Percentiles rank a stretch among this genome's conserved stretches.
phyloP scores from a whole-genome alignment of 2,797 vertebrate genomes.

The Lithobates pipiens region DNA sequence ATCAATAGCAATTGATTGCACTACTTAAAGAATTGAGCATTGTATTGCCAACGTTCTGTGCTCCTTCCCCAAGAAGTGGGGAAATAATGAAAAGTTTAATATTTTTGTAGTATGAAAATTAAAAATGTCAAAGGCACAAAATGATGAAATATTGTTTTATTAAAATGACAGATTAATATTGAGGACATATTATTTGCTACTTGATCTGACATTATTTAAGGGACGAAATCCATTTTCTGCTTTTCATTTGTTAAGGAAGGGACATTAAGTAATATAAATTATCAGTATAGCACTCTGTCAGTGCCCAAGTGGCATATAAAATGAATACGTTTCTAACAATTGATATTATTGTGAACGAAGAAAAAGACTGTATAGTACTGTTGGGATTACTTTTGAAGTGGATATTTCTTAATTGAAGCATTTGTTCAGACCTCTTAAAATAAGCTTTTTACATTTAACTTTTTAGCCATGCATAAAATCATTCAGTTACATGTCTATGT shows the following conservation, averaged over 20 bases:
- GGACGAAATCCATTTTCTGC: not conserved
- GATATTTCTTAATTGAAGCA: slow-evolving; percentile 41
- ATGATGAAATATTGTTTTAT: not conserved
- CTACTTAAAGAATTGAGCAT: too few relatives aligned
- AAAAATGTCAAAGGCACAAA: not conserved
- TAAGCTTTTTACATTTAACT: slow-evolving; percentile 41
- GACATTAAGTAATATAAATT: slow-evolving; percentile 52
- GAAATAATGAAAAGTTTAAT: not conserved
- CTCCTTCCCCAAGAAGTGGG: not conserved
- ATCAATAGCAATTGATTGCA: too few relatives aligned
- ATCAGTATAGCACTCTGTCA: slow-evolving; percentile 16
- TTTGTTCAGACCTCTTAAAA: slow-evolving; percentile 38
- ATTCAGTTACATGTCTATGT: slow-evolving; percentile 47
- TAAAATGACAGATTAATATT: not conserved
- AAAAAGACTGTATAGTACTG: slow-evolving; percentile 16
- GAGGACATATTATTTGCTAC: not conserved
- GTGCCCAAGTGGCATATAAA: slow-evolving; percentile 36
- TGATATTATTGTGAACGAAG: slow-evolving; percentile 46
- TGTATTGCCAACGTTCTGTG: not conserved
- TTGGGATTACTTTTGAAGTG: slow-evolving; percentile 26
- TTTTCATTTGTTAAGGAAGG: not conserved
- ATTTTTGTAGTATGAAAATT: not conserved
- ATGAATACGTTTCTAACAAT: slow-evolving; percentile 44
- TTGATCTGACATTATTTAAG: slow-evolving; percentile 16
- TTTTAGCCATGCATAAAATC: slow-evolving; percentile 50